phyloP scores from a whole-genome alignment of 2,797 vertebrate species.

The Xenops minutus region DNA sequence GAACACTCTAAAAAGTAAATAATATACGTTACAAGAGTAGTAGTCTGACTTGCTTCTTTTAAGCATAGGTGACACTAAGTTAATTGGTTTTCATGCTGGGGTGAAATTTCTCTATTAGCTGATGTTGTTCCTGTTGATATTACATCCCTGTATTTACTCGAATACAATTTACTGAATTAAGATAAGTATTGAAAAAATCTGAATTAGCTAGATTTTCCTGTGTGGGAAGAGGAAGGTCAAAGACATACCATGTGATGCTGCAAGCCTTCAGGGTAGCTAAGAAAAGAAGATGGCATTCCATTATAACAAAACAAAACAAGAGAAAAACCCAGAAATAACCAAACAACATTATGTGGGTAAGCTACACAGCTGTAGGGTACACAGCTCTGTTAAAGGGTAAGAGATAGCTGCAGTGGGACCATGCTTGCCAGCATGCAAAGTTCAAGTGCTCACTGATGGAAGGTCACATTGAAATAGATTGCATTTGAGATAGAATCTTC shows the following conservation, averaged over 20 bases:
- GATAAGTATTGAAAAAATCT: background rate
- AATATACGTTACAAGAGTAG: background rate
- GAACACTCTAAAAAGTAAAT: background rate
- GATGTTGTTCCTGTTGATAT: background rate
- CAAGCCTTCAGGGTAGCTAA: background rate
- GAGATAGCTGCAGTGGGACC: background rate
- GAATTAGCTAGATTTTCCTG: background rate
- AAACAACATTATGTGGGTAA: background rate
- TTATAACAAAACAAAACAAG: background rate
- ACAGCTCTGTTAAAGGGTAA: background rate
- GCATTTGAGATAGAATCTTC: background rate
- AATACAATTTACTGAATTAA: background rate
- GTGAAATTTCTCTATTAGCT: background rate
- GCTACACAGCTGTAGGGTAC: background rate
- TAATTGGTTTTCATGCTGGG: background rate
- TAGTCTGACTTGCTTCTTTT: background rate
- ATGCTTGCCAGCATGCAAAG: background rate
- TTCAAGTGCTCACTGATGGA: background rate
- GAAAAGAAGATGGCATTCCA: background rate
- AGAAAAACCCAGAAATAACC: background rate
- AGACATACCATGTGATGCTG: background rate
- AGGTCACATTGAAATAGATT: background rate
- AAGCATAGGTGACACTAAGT: background rate
- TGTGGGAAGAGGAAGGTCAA: background rate
- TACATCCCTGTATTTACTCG: background rate